Conservation (phyloP, 2,888 invertebrate species). For the Hypena proboscidalis region DNA sequence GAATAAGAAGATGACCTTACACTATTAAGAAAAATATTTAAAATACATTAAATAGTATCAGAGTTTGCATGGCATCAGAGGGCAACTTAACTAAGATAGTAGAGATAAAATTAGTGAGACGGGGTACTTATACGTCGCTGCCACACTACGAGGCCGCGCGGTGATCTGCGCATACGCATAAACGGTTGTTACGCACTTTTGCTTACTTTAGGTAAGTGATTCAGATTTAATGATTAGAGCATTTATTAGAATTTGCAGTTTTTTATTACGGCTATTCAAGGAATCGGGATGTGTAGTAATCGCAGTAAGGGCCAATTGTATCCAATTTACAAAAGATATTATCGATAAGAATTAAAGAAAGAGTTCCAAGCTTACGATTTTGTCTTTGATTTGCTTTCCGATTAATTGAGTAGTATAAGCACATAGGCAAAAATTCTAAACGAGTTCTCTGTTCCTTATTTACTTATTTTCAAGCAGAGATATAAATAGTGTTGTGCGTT, state of each 20-base stretch:
- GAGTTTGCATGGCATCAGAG: constrained; percentile 1
- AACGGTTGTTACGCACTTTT: background rate
- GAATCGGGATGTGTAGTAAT: too few relatives aligned
- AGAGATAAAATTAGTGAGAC: constrained; percentile 6
- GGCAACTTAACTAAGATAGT: constrained; percentile 11
- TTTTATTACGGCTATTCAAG: too few relatives aligned
- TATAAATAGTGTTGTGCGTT: too few relatives aligned
- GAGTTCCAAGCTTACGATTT: background rate
- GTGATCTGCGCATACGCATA: constrained; percentile 24
- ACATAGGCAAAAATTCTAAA: too few relatives aligned
- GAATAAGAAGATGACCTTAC: too few relatives aligned
- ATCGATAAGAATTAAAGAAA: background rate
- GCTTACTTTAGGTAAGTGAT: constrained; percentile 22
- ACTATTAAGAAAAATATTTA: too few relatives aligned
- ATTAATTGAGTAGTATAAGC: too few relatives aligned
- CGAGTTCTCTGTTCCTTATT: too few relatives aligned
- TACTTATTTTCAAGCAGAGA: too few relatives aligned
- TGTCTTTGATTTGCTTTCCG: too few relatives aligned
- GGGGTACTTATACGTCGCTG: constrained; percentile 2
- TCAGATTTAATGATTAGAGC: background rate
- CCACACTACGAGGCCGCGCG: constrained; percentile 23
- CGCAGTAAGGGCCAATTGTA: too few relatives aligned
- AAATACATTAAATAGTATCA: background rate
- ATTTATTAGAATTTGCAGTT: background rate
- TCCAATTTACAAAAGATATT: too few relatives aligned